Evolutionary conservation across 2,113 vertebrate genomes (phyloP), one percentile per base, ranked within the genome.

Genomic region (Nesoenas mayeri): DNA sequence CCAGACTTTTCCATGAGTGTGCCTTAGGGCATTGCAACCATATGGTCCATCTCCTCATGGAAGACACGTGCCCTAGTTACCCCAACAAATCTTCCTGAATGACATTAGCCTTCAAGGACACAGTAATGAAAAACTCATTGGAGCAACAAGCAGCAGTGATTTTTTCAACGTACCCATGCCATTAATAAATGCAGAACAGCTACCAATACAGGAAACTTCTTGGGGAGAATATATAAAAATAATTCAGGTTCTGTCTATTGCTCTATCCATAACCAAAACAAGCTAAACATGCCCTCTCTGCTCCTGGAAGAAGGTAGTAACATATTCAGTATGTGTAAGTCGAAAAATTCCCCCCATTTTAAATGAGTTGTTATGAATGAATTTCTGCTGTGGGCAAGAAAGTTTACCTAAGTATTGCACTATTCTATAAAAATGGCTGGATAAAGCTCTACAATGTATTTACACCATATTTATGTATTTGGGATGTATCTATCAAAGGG

Each of bases 81-180:
- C 42, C 88, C 74, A 64, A 66, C 10, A 54, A 87, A 88, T 60
- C 62, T n/a, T 81, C 48, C 77, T 85, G 65, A 80, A 26, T n/a
- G 40, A 69, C 48, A 78, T 77, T 7, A 84, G 34, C 48, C 69
- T 95, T 80, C 95, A 93, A 94, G 92, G 69, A 67, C 60, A 80
- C 56, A 40, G 53, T 29, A 70, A 92, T 64, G 29, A 91, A 82
- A 66, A 87, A 73, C 26, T 83, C 65, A 77, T 1, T 31, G 54
- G 60, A 79, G 50, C 38, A 73, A 80, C 40, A 88, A 79, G 71
- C 29, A 75, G 25, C 56, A 91, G n/a, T 34, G 34, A 2, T 65
- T 47, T 81, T 92, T 66, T 78, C 34, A 87, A 81, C 34, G 22
- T 12, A 34, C 36, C 51, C 22, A 67, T 15, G 31, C 29, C 44